Conservation (phyloP, 2,113 vertebrate genomes). For the Chelonoidis abingdonii region DNA sequence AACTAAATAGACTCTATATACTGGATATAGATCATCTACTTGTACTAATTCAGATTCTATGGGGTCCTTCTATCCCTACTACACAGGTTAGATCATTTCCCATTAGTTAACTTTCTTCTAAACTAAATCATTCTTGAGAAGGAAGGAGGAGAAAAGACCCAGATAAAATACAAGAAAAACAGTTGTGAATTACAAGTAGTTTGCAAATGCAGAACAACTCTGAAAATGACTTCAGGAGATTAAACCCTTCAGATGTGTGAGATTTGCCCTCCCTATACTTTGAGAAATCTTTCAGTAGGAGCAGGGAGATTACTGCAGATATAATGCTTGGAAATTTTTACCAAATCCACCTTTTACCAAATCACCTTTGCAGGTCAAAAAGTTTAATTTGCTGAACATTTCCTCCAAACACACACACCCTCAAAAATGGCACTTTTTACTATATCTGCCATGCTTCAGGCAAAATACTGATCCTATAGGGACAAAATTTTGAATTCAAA, state of each 20-base stretch:
- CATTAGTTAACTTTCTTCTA: neutral
- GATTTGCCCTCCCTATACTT: neutral
- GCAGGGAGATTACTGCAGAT: neutral
- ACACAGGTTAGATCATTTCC: neutral
- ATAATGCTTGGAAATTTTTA: neutral
- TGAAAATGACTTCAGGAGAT: neutral
- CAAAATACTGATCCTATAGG: neutral
- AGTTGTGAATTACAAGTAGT: neutral
- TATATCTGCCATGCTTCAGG: neutral
- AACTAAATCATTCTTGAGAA: neutral
- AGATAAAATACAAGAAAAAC: fast-evolving
- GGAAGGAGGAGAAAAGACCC: neutral
- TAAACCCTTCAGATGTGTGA: neutral
- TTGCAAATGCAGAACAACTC: neutral
- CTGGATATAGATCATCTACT: neutral
- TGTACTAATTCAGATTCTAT: neutral
- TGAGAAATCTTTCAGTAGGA: neutral
- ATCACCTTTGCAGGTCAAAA: neutral
- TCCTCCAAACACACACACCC: neutral
- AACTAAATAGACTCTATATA: neutral
- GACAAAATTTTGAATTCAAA: neutral
- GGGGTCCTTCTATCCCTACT: neutral
- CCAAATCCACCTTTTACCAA: neutral
- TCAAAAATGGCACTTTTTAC: neutral
- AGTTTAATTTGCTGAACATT: fast-evolving